Base-by-base conservation (phyloP, 2,888 invertebrate species). In the Hanleya hanleyi region DNA sequence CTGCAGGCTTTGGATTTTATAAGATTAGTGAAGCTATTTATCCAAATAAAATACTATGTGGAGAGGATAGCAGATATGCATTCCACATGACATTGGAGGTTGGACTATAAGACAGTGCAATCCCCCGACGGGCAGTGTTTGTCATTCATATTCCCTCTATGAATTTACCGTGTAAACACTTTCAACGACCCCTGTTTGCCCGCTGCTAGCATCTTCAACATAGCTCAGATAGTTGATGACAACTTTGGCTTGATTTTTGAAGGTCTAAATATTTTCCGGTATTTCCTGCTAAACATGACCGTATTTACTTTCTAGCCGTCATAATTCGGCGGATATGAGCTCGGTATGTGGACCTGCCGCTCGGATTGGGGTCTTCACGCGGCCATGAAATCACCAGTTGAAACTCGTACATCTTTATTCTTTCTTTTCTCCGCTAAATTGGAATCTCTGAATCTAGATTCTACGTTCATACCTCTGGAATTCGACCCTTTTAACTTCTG, bases 201-300 rank as follows among this genome's bases (percentile, higher is more conserved):
- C 22, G 57, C 15, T 26, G 26, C 57, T 57, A 32, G 22, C 57
- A 29, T 57, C 57, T 57, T 57, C 32, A 29, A 26, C 57, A 57
- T 57, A 29, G 26, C 57, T 18, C 18, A 3, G 57, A 57, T 57
- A 26, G 15, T 57, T 26, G 29, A 57, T 57, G 57, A 26, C 57
- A 57, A 57, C 57, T 57, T 22, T 4, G 57, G 57, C 57, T 57
- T 57, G 57, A 57, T 57, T 57, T 57, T 57, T 57, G 57, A 57
- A 57, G 57, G 57, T 57, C 57, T 57, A 15, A 15, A 26, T 57
- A 57, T 57, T 32, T 57, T 12, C 22, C 15, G 57, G 57, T 57
- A 57, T 57, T 57, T 57, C 57, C 57, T 57, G 57, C 22, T 57
- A 57, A 57, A 57, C 57, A 57, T 32, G 57, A n/a, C 57, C 4